Percentiles rank a stretch among this genome's conserved stretches.
These are phyloP conservation scores for Oxyteleia sp. DNA, from an alignment of 2,888 invertebrate genomes.

Conservation along the genomic window DNA sequence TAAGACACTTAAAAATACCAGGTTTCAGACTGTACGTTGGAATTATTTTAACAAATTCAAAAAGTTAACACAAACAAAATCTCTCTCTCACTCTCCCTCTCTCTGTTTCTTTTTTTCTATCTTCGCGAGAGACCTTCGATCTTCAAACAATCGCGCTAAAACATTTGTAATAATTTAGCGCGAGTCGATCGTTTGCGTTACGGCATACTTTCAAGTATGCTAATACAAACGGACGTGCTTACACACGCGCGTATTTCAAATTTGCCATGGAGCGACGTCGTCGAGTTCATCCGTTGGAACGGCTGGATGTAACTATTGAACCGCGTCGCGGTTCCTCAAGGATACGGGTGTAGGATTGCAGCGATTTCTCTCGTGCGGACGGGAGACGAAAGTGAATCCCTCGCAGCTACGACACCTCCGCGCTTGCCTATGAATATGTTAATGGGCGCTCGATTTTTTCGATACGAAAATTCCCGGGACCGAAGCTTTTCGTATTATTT, in stretches of 20 bases:
- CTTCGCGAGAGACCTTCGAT: conserved; percentile 53
- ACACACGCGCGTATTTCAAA: conserved; percentile 18
- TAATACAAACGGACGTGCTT: conserved; percentile 19
- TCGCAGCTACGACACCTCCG: conserved; percentile 67
- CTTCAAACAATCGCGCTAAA: conserved; percentile 44
- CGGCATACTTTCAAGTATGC: conserved; percentile 17
- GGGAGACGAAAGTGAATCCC: conserved; percentile 82
- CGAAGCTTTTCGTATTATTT: conserved; percentile 25
- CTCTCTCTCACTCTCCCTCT: too few species aligned
- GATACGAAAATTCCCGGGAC: conserved; percentile 11
- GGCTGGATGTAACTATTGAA: conserved; percentile 77
- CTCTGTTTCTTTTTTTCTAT: neutral
- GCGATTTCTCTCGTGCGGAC: conserved; percentile 77
- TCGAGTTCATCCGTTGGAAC: conserved; percentile 64
- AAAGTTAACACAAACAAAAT: too few species aligned
- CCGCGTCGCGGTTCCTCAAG: conserved; percentile 82
- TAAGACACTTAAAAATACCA: too few species aligned
- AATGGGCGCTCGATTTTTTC: conserved; percentile 32
- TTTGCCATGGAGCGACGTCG: conserved; percentile 16
- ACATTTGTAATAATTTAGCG: conserved; percentile 39
- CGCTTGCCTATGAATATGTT: conserved; percentile 59
- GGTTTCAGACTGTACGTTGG: too few species aligned
- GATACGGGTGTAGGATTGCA: conserved; percentile 82
- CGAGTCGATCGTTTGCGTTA: conserved; percentile 26
- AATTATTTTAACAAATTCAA: too few species aligned